phyloP scores from a whole-genome alignment of 2,113 vertebrate species.

The Miniopterus natalensis region DNA sequence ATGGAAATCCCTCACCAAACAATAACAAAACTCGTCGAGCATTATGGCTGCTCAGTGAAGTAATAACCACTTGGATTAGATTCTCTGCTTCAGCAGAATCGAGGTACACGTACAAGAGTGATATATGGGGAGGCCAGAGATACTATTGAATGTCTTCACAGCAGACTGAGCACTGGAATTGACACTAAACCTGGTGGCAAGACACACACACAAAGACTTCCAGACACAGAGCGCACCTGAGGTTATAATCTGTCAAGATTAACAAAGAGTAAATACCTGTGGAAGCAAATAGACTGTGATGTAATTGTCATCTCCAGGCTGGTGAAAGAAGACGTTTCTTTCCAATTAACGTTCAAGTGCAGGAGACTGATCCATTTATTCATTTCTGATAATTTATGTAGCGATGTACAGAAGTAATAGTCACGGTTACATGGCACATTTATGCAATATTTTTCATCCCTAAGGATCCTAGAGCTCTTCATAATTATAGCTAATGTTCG shows the following conservation, averaged over 20 bases:
- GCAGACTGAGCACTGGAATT: slow-evolving; percentile 77
- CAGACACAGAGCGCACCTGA: slow-evolving; percentile 74
- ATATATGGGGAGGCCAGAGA: slow-evolving; percentile 61
- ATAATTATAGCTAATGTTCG: slow-evolving; percentile 83
- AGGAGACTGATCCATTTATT: slow-evolving; percentile 77
- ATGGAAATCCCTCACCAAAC: slow-evolving; percentile 61
- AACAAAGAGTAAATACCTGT: slow-evolving; percentile 75
- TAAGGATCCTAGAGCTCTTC: slow-evolving; percentile 73
- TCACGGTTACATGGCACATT: slow-evolving; percentile 78
- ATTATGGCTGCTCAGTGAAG: slow-evolving; percentile 74
- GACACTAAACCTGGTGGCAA: slow-evolving; percentile 79
- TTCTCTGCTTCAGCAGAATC: slow-evolving; percentile 77
- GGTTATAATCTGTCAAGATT: slow-evolving; percentile 83
- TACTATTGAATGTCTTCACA: slow-evolving; percentile 68
- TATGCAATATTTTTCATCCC: slow-evolving; percentile 78
- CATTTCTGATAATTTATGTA: slow-evolving; percentile 82
- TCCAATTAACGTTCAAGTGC: slow-evolving; percentile 81
- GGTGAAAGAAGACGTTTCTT: slow-evolving; percentile 74
- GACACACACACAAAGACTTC: slow-evolving; percentile 79
- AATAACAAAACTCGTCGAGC: slow-evolving; percentile 53
- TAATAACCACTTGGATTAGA: slow-evolving; percentile 72
- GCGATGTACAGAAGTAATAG: slow-evolving; percentile 82
- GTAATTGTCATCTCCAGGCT: slow-evolving; percentile 80
- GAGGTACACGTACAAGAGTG: slow-evolving; percentile 59
- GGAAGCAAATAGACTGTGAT: slow-evolving; percentile 77